phyloP scores from a whole-genome alignment of 2,888 invertebrate species.

The Drosophila incognita region DNA sequence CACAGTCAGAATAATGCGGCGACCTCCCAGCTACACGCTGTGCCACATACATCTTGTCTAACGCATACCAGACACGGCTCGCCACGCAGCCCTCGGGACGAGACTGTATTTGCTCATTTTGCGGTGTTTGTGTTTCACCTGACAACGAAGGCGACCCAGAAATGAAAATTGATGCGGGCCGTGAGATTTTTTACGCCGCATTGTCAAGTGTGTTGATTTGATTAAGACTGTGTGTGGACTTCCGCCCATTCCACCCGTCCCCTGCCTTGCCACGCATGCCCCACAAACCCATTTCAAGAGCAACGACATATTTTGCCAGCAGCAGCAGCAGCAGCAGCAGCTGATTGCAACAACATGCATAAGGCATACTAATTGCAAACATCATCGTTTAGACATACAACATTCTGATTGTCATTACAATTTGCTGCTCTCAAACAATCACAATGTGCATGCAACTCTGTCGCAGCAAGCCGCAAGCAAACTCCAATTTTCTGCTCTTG shows the following conservation, averaged over 20 bases:
- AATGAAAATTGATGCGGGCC: constrained; percentile 69
- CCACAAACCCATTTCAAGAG: constrained; percentile 69
- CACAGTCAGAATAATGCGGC: constrained; percentile 14
- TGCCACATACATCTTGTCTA: constrained; percentile 41
- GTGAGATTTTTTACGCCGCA: constrained; percentile 72
- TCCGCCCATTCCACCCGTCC: not conserved
- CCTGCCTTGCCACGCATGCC: constrained; percentile 30
- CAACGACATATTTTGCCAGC: constrained; percentile 46
- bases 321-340: not conserved
- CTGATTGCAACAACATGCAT: constrained; percentile 18
- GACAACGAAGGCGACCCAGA: constrained; percentile 37
- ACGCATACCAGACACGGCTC: constrained; percentile 4
- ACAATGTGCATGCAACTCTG: constrained; percentile 40
- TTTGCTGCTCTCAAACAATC: constrained; percentile 32
- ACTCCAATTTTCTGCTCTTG: constrained; percentile 70
- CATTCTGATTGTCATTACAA: constrained; percentile 18
- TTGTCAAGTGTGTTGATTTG: constrained; percentile 70
- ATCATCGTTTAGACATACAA: constrained; percentile 19
- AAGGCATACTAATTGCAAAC: constrained; percentile 27
- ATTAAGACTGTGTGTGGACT: constrained; percentile 49
- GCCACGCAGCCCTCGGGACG: constrained; percentile 2
- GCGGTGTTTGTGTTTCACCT: constrained; percentile 37
- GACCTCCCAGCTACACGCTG: not conserved
- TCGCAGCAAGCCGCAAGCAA: constrained; percentile 49
- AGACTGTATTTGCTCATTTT: constrained; percentile 44